phyloP scores from a whole-genome alignment of 2,113 vertebrate species.

The Poeciliopsis prolifica region DNA sequence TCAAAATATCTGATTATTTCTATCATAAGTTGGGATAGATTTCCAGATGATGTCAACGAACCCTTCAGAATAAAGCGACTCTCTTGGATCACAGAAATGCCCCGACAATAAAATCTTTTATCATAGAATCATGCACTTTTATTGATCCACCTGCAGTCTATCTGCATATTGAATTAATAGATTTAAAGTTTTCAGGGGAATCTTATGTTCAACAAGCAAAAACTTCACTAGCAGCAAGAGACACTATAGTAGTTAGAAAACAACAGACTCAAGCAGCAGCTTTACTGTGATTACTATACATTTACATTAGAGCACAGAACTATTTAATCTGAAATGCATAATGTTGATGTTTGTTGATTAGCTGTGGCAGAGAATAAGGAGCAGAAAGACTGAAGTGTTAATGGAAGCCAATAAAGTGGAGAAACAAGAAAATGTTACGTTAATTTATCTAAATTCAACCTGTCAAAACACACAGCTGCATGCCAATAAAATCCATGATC shows the following conservation, averaged over 20 bases:
- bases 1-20: slow-evolving; percentile 5
- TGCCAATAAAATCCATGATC: too few relatives aligned
- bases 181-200: not conserved
- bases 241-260: not conserved
- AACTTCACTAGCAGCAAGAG: not conserved
- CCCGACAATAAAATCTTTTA: not conserved
- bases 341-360: not conserved
- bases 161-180: not conserved
- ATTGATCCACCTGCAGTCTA: not conserved
- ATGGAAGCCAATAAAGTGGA: too few relatives aligned
- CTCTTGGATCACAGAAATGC: not conserved
- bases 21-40: not conserved
- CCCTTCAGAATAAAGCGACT: too few relatives aligned
- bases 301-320: slow-evolving; percentile 14
- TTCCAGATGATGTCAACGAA: not conserved
- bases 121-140: not conserved
- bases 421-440: too few relatives aligned
- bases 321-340: slow-evolving; percentile 14
- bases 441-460: too few relatives aligned
- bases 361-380: slow-evolving; percentile 15
- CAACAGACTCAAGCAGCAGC: not conserved
- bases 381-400: slow-evolving; percentile 5
- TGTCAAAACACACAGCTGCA: too few relatives aligned
- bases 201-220: not conserved
- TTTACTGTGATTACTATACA: slow-evolving; percentile 3